phyloP scores from a whole-genome alignment of 2,113 vertebrate genomes.

The Notechis scutatus region DNA sequence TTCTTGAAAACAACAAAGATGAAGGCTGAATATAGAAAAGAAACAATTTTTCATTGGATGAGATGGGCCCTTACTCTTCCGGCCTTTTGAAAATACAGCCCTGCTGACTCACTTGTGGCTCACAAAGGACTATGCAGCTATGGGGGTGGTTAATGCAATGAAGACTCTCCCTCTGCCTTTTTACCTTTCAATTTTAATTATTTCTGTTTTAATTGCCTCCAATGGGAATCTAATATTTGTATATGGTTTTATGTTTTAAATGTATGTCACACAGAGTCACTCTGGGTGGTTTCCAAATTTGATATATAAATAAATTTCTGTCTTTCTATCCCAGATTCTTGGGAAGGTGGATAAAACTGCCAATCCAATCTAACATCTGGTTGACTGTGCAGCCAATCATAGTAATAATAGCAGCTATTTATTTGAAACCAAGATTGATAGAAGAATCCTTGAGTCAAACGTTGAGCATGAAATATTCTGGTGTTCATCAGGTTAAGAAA shows the following conservation, averaged over 20 bases:
- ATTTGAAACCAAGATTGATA: not conserved
- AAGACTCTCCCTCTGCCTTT: not conserved
- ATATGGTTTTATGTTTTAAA: not conserved
- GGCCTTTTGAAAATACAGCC: not conserved
- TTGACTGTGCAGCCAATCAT: not conserved
- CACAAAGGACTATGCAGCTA: not conserved
- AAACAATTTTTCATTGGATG: not conserved
- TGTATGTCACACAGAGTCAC: not conserved
- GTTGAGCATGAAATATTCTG: conserved; percentile 9
- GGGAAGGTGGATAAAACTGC: not conserved
- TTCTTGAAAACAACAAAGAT: not conserved
- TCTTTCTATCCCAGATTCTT: not conserved
- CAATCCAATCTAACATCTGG: not conserved
- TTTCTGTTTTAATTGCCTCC: not conserved
- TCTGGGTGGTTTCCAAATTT: not conserved
- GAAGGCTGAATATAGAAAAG: not conserved
- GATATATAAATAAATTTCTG: not conserved
- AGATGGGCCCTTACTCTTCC: not conserved
- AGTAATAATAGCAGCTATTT: not conserved
- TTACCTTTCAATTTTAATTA: not conserved
- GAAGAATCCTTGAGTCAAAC: not conserved
- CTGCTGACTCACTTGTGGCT: not conserved
- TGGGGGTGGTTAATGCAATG: not conserved
- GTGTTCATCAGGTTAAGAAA: conserved; percentile 9
- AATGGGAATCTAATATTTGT: not conserved